phyloP scores from a whole-genome alignment of 2,113 vertebrate genomes.

The Synchiropus splendidus region DNA sequence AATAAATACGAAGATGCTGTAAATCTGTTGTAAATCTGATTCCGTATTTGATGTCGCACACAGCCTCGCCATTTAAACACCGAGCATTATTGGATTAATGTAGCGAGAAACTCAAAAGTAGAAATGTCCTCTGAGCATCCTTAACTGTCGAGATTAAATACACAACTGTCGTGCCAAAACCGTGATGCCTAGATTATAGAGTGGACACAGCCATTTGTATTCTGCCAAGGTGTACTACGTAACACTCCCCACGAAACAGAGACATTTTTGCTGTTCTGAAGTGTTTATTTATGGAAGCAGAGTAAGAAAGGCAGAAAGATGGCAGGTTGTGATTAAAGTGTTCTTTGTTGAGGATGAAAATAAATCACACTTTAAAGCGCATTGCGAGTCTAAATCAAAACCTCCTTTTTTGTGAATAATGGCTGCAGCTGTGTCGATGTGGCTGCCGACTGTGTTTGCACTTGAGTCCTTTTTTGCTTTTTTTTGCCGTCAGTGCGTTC shows the following conservation, averaged over 20 bases:
- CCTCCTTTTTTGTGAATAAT: slow-evolving; percentile 42
- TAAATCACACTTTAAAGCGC: slow-evolving; percentile 51
- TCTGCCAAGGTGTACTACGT: slow-evolving; percentile 21
- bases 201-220: slow-evolving; percentile 1
- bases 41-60: too few relatives aligned
- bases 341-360: slow-evolving; percentile 56
- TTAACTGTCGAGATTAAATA: slow-evolving; percentile 31
- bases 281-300: slow-evolving; percentile 35
- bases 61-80: too few relatives aligned
- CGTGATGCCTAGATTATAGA: slow-evolving; percentile 31
- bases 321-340: slow-evolving; percentile 51
- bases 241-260: background rate
- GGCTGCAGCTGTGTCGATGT: slow-evolving; percentile 57
- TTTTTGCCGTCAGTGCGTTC: slow-evolving; percentile 28
- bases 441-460: slow-evolving; percentile 14
- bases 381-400: too few relatives aligned
- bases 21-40: too few relatives aligned
- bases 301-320: slow-evolving; percentile 17
- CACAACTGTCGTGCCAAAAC: background rate
- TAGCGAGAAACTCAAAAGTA: too few relatives aligned
- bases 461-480: slow-evolving; percentile 40
- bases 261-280: slow-evolving; percentile 28
- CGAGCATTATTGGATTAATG: too few relatives aligned
- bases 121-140: slow-evolving; percentile 25
- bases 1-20: too few relatives aligned